These are phyloP conservation scores for Tanypteryx hageni DNA, from an alignment of 2,888 invertebrate genomes.

Conservation along the genomic window DNA sequence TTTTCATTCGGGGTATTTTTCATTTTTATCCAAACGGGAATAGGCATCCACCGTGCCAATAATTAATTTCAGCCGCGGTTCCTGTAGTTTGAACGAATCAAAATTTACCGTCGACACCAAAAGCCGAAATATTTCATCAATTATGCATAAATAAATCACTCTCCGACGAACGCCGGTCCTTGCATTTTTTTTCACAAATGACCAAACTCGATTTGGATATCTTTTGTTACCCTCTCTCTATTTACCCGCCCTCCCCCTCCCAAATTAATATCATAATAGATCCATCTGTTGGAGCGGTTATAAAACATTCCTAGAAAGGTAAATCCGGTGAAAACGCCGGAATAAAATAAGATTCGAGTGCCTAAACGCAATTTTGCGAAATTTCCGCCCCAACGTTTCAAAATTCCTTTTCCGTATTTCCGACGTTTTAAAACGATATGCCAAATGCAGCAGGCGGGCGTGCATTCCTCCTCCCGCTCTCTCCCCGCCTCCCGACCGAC, in stretches of 20 bases:
- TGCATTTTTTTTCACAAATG: neutral
- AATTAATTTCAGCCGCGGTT: no score
- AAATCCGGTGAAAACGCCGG: conserved; percentile 42
- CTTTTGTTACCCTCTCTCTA: neutral
- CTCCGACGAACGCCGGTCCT: neutral
- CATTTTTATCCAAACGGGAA: no score
- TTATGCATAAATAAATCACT: neutral
- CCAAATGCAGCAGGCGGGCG: conserved; percentile 43
- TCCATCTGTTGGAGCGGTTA: neutral
- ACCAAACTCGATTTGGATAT: neutral
- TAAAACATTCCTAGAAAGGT: neutral
- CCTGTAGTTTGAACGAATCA: no score
- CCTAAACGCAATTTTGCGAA: conserved; percentile 38
- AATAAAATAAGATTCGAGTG: conserved; percentile 39
- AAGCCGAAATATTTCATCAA: neutral
- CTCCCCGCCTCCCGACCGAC: neutral
- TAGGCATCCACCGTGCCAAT: no score
- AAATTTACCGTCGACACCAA: neutral
- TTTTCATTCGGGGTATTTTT: no score
- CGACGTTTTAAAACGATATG: conserved; percentile 45
- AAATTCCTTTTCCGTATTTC: neutral
- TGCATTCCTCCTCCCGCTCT: neutral
- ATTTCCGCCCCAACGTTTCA: neutral
- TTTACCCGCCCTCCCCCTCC: neutral
- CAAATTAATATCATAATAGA: neutral